Evolutionary conservation across 1,140 invertebrate species (phyloP).

Genomic region (Drosophila jambulina): DNA sequence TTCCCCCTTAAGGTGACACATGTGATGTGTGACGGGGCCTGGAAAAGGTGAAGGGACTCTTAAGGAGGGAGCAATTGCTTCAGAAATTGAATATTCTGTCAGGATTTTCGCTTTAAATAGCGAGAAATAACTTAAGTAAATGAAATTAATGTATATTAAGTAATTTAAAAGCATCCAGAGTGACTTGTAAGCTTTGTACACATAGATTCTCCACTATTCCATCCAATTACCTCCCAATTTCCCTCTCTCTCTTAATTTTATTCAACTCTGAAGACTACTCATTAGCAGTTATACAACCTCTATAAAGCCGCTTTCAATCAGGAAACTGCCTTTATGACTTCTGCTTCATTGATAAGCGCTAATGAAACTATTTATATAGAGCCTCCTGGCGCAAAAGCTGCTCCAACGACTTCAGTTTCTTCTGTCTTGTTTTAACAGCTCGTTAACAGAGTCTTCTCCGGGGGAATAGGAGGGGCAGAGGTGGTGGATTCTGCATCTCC

Average conservation of each 20-base stretch:
- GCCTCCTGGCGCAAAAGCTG: constrained; percentile 8
- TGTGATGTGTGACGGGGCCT: constrained; percentile 28
- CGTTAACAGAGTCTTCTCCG: constrained; percentile 53
- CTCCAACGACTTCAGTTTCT: constrained; percentile 14
- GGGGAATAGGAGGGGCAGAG: not conserved
- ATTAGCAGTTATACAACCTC: constrained; percentile 10
- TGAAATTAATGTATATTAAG: not conserved
- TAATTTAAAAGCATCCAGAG: not conserved
- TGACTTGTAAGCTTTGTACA: not conserved
- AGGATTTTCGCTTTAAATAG: not conserved
- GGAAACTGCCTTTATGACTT: constrained; percentile 30
- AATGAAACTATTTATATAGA: constrained; percentile 33
- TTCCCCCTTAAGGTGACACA: constrained; percentile 46
- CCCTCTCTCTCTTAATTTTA: not conserved
- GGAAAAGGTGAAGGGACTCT: constrained; percentile 7
- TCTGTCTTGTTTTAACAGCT: constrained; percentile 63
- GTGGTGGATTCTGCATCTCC: constrained; percentile 48
- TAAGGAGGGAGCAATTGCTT: not conserved
- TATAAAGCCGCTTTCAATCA: constrained; percentile 5
- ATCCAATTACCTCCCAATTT: not conserved
- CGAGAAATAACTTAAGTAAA: not conserved
- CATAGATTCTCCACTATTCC: not conserved
- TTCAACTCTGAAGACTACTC: not conserved
- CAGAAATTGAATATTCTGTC: constrained; percentile 13
- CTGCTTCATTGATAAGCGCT: constrained; percentile 16